Evolutionary conservation across 2,797 vertebrate genomes (phyloP), one percentile per base, ranked within the genome.

Genomic region (Garrulus glandarius): DNA sequence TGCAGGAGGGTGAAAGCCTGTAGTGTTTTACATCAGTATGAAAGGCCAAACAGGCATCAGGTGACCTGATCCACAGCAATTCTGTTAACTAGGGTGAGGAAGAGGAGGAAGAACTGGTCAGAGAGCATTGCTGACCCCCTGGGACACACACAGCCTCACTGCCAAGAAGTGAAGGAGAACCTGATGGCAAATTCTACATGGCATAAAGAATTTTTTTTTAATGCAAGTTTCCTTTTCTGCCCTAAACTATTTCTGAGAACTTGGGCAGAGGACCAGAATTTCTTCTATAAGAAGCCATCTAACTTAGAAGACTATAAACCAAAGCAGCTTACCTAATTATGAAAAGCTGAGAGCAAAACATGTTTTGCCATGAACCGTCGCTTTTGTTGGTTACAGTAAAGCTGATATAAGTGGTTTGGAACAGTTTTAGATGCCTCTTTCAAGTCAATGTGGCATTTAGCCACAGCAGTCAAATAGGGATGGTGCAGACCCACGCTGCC

Each of bases 361-460:
- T 72, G 87, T 89, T 95, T 87, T 90, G 76, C 94, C 82, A 93
- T 26, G 83, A 94, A 85, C 67, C 1, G 1, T 20, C 34, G 65
- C 72, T 70, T 92, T 68, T 82, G 68, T 41, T 78, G 65, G 61
- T 93, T 91, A 86, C 36, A 63, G 59, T 23, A 76, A 78, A 94
- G 94, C 82, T 63, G 89, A 89, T 93, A 84, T 39, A 89, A 88
- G 83, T 76, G 75, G 89, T 92, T 87, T 95, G 72, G 89, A 95
- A 88, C 47, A 69, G 79, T 88, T 94, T 94, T 86, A 92, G 71
- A 70, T 4, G 29, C 55, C 22, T 88, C 91, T 93, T 94, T 93
- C 79, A 89, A 93, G 92, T 78, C 65, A 55, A 18, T 21, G 7
- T 30, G 65, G 83, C 76, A 79, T 78, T 47, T 55, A 88, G 27